phyloP scores from a whole-genome alignment of 2,797 vertebrate genomes.

The Galago senegalensis region DNA sequence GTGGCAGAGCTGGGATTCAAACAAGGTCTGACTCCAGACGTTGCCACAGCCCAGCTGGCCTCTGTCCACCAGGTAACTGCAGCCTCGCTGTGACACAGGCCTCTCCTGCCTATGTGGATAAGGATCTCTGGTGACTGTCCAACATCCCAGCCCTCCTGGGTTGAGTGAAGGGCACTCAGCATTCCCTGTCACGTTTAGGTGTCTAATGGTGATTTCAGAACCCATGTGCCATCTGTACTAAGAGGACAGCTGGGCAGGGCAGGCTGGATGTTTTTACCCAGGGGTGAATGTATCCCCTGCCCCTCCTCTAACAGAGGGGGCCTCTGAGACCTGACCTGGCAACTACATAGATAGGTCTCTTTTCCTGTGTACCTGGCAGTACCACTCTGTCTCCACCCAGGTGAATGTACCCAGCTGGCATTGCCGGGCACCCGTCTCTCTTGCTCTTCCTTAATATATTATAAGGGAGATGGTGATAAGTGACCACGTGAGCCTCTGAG shows the following conservation, averaged over 20 bases:
- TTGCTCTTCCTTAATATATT: slow-evolving; percentile 85
- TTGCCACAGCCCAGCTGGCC: slow-evolving; percentile 20
- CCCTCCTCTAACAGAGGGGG: no score
- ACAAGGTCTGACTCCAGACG: not conserved
- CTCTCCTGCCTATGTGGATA: slow-evolving; percentile 58
- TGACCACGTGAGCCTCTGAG: slow-evolving; percentile 64
- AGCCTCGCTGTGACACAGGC: not conserved
- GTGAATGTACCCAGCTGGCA: slow-evolving; percentile 67
- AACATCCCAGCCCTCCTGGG: not conserved
- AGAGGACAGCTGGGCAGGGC: not conserved
- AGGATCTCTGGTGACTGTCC: slow-evolving; percentile 77
- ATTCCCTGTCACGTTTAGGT: not conserved
- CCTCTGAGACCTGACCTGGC: slow-evolving; percentile 68
- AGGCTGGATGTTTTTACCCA: not conserved
- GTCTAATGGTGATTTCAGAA: not conserved
- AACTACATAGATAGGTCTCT: not conserved
- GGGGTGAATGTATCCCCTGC: not conserved
- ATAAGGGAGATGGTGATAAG: slow-evolving; percentile 82
- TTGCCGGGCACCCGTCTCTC: slow-evolving; percentile 48
- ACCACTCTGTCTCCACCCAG: not conserved
- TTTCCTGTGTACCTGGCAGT: slow-evolving; percentile 41
- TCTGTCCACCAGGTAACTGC: slow-evolving; percentile 69
- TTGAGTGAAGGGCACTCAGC: slow-evolving; percentile 58
- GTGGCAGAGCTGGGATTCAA: not conserved
- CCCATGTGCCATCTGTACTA: not conserved